Evolutionary conservation across 2,797 vertebrate species (phyloP).

Genomic region (Urocyon cinereoargenteus): DNA sequence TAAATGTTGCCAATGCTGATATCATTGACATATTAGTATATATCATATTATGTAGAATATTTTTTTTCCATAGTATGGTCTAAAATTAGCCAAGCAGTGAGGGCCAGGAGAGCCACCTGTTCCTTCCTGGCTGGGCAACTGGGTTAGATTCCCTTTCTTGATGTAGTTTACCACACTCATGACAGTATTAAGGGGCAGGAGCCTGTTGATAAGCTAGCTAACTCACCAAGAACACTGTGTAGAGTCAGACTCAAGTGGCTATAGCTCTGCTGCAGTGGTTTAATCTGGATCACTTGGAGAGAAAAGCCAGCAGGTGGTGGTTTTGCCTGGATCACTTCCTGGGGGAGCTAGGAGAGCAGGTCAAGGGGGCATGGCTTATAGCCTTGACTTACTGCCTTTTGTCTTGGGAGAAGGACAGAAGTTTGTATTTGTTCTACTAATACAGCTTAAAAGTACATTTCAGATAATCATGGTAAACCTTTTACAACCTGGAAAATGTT

Average conservation of each 20-base stretch:
- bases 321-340: slow-evolving; percentile 41
- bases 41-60: not conserved
- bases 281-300: slow-evolving; percentile 53
- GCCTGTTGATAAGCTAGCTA: slow-evolving; percentile 89
- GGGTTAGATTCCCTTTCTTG: not conserved
- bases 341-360: not conserved
- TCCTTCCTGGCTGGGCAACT: not conserved
- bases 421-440: slow-evolving; percentile 58
- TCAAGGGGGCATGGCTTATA: rapidly evolving
- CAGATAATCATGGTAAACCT: slow-evolving; percentile 34
- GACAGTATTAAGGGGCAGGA: slow-evolving; percentile 90
- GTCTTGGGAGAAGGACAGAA: slow-evolving; percentile 17
- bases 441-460: slow-evolving; percentile 59
- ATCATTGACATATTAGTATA: not conserved
- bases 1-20: not conserved
- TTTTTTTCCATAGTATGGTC: not conserved
- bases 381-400: not conserved
- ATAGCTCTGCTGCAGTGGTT: slow-evolving; percentile 72
- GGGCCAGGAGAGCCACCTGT: not conserved
- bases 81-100: not conserved
- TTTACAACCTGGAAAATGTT: slow-evolving; percentile 74
- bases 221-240: slow-evolving; percentile 63
- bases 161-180: slow-evolving; percentile 70
- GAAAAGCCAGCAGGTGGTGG: slow-evolving; percentile 31
- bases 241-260: slow-evolving; percentile 75